Percentiles rank a stretch among this genome's conserved stretches.
phyloP scores from a whole-genome alignment of 2,113 vertebrate genomes.

The Podiceps cristatus region DNA sequence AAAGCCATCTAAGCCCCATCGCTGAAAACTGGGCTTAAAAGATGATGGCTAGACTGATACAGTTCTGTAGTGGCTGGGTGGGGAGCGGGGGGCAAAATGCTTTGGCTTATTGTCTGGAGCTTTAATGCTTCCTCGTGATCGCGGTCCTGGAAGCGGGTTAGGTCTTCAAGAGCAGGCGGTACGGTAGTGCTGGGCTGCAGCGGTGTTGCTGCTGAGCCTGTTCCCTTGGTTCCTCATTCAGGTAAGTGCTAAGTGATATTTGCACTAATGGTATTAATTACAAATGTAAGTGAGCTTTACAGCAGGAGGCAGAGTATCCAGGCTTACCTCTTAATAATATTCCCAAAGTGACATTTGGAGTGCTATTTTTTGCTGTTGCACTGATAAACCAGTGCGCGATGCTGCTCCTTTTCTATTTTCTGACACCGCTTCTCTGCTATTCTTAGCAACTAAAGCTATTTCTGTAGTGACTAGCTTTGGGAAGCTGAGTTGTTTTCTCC shows the following conservation, averaged over 20 bases:
- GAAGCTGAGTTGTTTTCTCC: conserved; percentile 20
- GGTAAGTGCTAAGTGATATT: not conserved
- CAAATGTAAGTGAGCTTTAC: not conserved
- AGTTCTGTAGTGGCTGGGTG: no score
- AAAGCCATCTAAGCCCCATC: not conserved
- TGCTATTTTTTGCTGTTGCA: conserved; percentile 38
- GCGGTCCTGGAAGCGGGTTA: not conserved
- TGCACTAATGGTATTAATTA: conserved; percentile 8
- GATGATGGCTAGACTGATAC: not conserved
- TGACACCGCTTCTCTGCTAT: conserved; percentile 42
- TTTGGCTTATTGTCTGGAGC: not conserved
- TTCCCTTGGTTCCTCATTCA: not conserved
- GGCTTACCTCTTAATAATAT: conserved; percentile 37
- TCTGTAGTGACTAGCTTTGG: conserved; percentile 8
- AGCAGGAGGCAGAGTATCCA: not conserved
- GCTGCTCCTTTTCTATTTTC: conserved; percentile 63
- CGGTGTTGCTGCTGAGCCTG: not conserved
- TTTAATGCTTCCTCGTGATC: not conserved
- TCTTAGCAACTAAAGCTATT: conserved; percentile 56
- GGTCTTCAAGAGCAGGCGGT: not conserved
- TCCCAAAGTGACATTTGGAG: conserved; percentile 55
- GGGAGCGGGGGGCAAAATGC: not conserved
- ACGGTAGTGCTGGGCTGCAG: not conserved
- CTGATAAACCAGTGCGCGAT: conserved; percentile 25
- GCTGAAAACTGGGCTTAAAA: not conserved